A percentile compares a stretch with the other conserved stretches of the same genome.
phyloP scores from a whole-genome alignment of 2,797 vertebrate genomes.

The Argya squamiceps region DNA sequence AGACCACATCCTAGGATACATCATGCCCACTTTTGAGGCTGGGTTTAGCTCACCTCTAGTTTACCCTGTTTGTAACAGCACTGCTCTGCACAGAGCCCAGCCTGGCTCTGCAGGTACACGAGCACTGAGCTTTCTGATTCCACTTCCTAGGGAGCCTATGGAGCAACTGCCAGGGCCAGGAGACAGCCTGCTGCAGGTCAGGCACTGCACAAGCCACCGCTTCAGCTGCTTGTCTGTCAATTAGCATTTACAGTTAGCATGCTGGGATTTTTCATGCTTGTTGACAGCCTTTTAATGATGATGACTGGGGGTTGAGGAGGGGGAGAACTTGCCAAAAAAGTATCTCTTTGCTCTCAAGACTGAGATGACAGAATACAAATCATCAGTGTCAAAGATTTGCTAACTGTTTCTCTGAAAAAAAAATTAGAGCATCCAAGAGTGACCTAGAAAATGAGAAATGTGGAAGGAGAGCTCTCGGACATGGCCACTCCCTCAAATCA shows the following conservation, averaged over 20 bases:
- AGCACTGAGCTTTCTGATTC: not conserved
- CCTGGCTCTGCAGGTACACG: not conserved
- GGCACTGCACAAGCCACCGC: not conserved
- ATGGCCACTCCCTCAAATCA: not conserved
- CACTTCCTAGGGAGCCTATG: accelerated
- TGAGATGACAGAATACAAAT: slow-evolving; percentile 26
- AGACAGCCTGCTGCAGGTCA: not conserved
- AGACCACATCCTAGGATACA: not conserved
- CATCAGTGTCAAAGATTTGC: slow-evolving; percentile 10
- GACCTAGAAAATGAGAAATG: slow-evolving; percentile 18
- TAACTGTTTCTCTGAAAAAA: slow-evolving; percentile 22
- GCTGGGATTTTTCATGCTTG: not conserved
- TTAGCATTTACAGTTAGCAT: slow-evolving; percentile 16
- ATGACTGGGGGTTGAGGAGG: slow-evolving; percentile 19
- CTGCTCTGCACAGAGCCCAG: not conserved
- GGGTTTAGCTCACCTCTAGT: not conserved
- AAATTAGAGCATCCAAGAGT: slow-evolving; percentile 5
- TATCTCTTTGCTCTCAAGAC: not conserved
- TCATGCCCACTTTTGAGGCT: accelerated
- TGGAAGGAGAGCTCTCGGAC: not conserved
- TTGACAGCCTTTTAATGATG: slow-evolving; percentile 52
- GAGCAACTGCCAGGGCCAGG: not conserved
- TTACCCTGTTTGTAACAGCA: not conserved
- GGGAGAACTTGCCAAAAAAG: slow-evolving; percentile 41
- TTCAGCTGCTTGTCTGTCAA: not conserved